Base-by-base conservation (phyloP, 2,888 invertebrate genomes). In the Mesodorylaimus sp. region DNA sequence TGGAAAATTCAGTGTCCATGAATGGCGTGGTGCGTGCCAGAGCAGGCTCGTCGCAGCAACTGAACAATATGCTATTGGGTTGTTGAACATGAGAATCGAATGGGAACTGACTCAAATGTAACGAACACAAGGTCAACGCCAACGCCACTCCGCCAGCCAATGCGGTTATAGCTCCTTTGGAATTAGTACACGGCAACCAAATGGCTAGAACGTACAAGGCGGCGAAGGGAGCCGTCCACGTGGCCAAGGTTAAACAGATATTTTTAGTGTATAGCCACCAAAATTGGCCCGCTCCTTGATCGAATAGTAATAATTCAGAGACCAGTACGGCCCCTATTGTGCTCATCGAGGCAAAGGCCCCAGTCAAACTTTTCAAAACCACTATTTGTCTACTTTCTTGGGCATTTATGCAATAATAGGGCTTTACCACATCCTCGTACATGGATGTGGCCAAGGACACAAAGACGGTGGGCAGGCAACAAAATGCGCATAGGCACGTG, bases 101-200 rank as follows among this genome's bases (percentile, higher is more conserved):
- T n/a, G n/a, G n/a, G n/a, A n/a, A n/a, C n/a, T n/a, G n/a, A n/a
- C n/a, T n/a, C n/a, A n/a, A n/a, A n/a, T n/a, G n/a, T n/a, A n/a
- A n/a, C n/a, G 10, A 5, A 19, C 26, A 13, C 10, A 47, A 36
- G 13, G 13, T 10, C n/a, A 37, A 3, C 3, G 10, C 27, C 5
- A 26, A 13, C 38, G 26, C 3, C 10, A 38, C 3, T 3, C 47
- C 47, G 3, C n/a, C 10, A 19, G 36, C 3, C 19, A 39, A 26
- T 7, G 38, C 47, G 38, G 24, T 24, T 16, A 39, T n/a, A 16
- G 39, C 47, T 23, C 47, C 47, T 24, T 25, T 24, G 24, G 16
- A 16, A 27, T 47, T 47, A 21, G 47, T 36, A 27, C 37, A 47
- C n/a, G 47, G 47, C 3, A 38, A 16, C 10, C 38, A 37, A 7